Evolutionary conservation across 2,113 vertebrate genomes (phyloP).

Genomic region (Tetrax tetrax): DNA sequence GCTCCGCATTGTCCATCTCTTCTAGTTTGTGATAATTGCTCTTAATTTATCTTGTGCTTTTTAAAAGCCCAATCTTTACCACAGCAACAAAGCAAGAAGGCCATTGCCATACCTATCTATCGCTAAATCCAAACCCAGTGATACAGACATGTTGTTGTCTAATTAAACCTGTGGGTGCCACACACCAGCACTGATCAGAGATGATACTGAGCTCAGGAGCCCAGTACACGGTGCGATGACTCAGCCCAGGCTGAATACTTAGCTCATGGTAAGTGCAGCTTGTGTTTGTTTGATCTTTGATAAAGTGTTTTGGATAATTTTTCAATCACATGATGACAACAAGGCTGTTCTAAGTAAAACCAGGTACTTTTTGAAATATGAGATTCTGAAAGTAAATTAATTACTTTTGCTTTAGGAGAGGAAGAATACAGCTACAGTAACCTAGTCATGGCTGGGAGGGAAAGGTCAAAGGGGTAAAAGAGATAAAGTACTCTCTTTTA

Average conservation of each 20-base stretch:
- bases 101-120: not conserved
- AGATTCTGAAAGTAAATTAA: slow-evolving; percentile 6
- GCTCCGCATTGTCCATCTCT: not conserved
- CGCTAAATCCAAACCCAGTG: not conserved
- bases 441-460: not conserved
- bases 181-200: not conserved
- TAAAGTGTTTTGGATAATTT: slow-evolving; percentile 16
- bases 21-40: not conserved
- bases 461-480: not conserved
- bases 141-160: not conserved
- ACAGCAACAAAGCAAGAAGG: not conserved
- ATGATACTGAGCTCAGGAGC: not conserved
- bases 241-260: not conserved
- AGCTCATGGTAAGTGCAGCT: not conserved
- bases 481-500: slow-evolving; percentile 1
- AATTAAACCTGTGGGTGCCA: not conserved
- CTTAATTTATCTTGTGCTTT: not conserved
- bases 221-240: not conserved
- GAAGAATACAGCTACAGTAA: not conserved
- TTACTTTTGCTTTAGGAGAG: slow-evolving; percentile 9
- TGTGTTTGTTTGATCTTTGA: slow-evolving; percentile 13
- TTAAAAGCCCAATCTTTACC: not conserved
- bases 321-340: not conserved
- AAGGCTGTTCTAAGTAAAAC: not conserved
- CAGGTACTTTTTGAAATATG: not conserved